Evolutionary conservation across 2,888 invertebrate species (phyloP).

Genomic region (Cheilosia vulpina): DNA sequence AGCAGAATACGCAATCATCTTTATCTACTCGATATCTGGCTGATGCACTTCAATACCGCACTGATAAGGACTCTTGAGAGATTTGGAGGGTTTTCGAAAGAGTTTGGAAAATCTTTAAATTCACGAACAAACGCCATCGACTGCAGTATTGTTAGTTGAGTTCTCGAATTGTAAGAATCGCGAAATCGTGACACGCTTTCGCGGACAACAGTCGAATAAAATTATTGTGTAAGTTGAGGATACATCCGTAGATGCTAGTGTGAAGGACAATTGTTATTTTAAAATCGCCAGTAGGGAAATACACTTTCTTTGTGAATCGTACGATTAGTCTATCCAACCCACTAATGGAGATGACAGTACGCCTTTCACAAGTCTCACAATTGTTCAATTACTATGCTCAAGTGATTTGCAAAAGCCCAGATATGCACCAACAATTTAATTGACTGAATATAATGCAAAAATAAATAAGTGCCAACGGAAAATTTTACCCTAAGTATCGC

Average conservation of each 20-base stretch:
- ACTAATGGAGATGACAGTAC: slow-evolving; percentile 10
- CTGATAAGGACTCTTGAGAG: slow-evolving; percentile 45
- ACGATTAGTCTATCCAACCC: background rate
- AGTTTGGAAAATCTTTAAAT: slow-evolving; percentile 59
- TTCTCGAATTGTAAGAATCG: slow-evolving; percentile 55
- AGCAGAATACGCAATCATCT: background rate
- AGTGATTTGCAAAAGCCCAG: slow-evolving; percentile 60
- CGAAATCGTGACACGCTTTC: slow-evolving; percentile 21
- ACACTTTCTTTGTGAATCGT: background rate
- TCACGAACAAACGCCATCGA: background rate
- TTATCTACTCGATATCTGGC: slow-evolving; percentile 17
- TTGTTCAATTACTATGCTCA: slow-evolving; percentile 48
- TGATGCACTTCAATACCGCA: slow-evolving; percentile 4
- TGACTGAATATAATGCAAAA: slow-evolving; percentile 53
- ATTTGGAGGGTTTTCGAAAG: slow-evolving; percentile 7
- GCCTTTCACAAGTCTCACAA: slow-evolving; percentile 31
- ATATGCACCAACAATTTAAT: slow-evolving; percentile 35
- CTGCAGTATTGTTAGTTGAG: slow-evolving; percentile 38
- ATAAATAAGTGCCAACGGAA: slow-evolving; percentile 29
- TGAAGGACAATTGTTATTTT: background rate
- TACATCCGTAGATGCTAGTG: background rate
- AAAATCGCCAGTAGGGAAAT: background rate
- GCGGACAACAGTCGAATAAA: slow-evolving; percentile 12
- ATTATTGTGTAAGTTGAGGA: slow-evolving; percentile 35
- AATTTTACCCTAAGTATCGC: slow-evolving; percentile 18